Evolutionary conservation across 2,113 vertebrate genomes (phyloP).

Genomic region (Columba janthina): DNA sequence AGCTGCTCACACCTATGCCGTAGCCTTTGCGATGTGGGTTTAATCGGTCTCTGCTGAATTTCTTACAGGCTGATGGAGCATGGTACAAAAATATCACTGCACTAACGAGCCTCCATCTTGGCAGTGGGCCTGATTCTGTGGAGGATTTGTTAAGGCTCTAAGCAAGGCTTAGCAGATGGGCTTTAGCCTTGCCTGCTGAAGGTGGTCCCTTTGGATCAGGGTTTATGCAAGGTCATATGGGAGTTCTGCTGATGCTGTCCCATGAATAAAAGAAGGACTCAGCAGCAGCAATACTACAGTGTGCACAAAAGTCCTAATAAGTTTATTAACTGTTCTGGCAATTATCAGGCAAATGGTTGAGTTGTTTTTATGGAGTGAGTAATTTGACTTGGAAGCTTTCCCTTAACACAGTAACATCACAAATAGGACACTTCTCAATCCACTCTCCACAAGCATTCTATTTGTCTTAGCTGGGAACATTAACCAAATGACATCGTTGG

Average conservation of each 20-base stretch:
- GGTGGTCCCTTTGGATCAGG: background rate
- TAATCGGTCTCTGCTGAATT: background rate
- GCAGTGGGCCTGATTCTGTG: background rate
- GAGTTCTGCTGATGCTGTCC: background rate
- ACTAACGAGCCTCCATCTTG: background rate
- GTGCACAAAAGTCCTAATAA: background rate
- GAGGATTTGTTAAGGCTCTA: background rate
- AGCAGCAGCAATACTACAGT: background rate
- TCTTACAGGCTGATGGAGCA: background rate
- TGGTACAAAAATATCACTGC: background rate
- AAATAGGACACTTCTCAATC: background rate
- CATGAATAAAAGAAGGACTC: background rate
- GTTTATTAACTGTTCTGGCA: background rate
- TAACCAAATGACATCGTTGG: background rate
- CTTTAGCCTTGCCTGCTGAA: background rate
- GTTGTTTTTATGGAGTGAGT: background rate
- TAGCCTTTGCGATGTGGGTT: background rate
- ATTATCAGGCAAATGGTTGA: background rate
- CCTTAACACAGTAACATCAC: rapidly evolving
- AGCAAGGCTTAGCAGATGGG: background rate
- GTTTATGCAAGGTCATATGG: background rate
- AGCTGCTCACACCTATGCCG: background rate
- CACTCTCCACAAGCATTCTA: too few relatives aligned
- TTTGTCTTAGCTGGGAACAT: background rate
- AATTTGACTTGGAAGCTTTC: background rate